Evolutionary conservation across 2,888 invertebrate species (phyloP).

Genomic region (Mantis religiosa): DNA sequence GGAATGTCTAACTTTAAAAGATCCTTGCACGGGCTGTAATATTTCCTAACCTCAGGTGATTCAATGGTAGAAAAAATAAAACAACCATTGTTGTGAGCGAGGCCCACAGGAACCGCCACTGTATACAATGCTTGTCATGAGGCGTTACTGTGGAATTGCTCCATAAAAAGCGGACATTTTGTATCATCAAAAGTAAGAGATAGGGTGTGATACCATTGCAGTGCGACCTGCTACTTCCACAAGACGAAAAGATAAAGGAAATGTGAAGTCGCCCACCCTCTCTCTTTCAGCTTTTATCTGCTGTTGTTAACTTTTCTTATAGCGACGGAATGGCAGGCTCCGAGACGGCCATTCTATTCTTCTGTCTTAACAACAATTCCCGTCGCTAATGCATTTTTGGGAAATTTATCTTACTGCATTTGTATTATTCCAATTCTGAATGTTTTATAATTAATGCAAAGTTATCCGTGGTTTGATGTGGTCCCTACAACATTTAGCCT

Average conservation of each 20-base stretch:
- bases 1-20: too few species aligned
- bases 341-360: not conserved
- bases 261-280: constrained; percentile 1
- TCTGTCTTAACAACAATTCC: not conserved
- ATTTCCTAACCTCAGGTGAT: too few species aligned
- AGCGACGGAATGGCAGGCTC: not conserved
- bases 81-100: too few species aligned
- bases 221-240: not conserved
- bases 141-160: constrained; percentile 10
- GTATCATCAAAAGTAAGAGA: constrained; percentile 8
- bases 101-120: too few species aligned
- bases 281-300: not conserved
- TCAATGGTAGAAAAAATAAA: too few species aligned
- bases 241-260: constrained; percentile 10
- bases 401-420: not conserved
- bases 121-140: not conserved
- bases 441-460: too few species aligned
- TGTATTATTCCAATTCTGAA: not conserved
- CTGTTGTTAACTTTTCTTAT: not conserved
- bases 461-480: too few species aligned
- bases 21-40: too few species aligned
- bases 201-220: not conserved
- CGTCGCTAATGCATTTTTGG: not conserved
- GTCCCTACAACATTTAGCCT: too few species aligned
- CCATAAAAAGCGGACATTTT: constrained; percentile 22